A percentile compares a stretch with the other conserved stretches of the same genome.
Evolutionary conservation across 2,888 invertebrate genomes (phyloP).

Genomic region (Brachyopa scutellaris): DNA sequence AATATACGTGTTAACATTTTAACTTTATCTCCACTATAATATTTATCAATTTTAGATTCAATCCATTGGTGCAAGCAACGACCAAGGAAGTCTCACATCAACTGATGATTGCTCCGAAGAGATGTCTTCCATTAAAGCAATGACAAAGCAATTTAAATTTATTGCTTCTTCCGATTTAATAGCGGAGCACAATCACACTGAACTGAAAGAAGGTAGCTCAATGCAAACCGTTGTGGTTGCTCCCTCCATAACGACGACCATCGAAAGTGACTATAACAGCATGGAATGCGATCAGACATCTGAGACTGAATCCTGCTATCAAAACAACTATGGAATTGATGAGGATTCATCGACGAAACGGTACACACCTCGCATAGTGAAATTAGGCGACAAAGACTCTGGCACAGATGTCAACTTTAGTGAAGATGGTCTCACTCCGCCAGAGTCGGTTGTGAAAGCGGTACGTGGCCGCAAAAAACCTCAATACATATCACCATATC

Average conservation of each 20-base stretch:
- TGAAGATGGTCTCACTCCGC: conserved; percentile 79
- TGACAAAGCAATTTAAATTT: conserved; percentile 79
- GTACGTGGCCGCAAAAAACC: conserved; percentile 84
- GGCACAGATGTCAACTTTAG: conserved; percentile 83
- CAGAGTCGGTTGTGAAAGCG: conserved; percentile 75
- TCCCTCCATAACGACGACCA: conserved; percentile 77
- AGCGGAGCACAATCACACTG: conserved; percentile 71
- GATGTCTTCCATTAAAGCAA: conserved; percentile 77
- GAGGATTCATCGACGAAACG: conserved; percentile 47
- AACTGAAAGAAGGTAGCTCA: conserved; percentile 39
- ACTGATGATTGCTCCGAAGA: conserved; percentile 75
- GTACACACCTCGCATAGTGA: conserved; percentile 67
- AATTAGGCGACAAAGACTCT: conserved; percentile 79
- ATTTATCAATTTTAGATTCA: conserved; percentile 48
- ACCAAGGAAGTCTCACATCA: conserved; percentile 69
- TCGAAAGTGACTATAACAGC: conserved; percentile 80
- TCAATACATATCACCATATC: conserved; percentile 86
- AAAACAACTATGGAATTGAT: conserved; percentile 28
- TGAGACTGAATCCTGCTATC: conserved; percentile 83
- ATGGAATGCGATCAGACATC: conserved; percentile 85
- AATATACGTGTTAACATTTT: no score
- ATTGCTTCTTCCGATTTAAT: conserved; percentile 80
- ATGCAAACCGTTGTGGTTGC: conserved; percentile 74
- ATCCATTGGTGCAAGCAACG: conserved; percentile 43
- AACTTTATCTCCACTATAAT: neutral